Percentiles rank a stretch among this genome's conserved stretches.
phyloP scores from a whole-genome alignment of 2,113 vertebrate species.

The Emydocephalus ijimae region DNA sequence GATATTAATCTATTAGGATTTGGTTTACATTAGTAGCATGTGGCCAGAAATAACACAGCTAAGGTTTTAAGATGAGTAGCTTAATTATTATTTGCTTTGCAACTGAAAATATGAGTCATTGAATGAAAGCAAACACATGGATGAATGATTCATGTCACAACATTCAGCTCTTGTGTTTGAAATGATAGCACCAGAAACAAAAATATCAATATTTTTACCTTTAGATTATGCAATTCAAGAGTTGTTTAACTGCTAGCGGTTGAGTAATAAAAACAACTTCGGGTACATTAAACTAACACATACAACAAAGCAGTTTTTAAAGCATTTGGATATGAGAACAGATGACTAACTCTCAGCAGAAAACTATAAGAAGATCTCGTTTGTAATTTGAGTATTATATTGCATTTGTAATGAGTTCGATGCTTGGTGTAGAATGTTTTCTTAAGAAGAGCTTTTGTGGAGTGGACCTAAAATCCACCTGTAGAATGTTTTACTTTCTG shows the following conservation, averaged over 20 bases:
- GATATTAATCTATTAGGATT: background rate
- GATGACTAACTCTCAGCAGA: conserved; percentile 2
- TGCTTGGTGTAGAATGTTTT: background rate
- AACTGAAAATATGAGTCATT: conserved; percentile 16
- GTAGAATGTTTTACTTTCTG: background rate
- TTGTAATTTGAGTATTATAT: background rate
- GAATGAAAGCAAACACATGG: conserved; percentile 14
- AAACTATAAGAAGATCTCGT: background rate
- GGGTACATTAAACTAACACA: background rate
- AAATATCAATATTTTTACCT: conserved; percentile 5
- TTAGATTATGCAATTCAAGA: background rate
- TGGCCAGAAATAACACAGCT: background rate
- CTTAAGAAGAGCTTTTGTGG: background rate
- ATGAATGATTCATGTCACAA: conserved; percentile 27
- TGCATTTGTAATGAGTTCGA: background rate
- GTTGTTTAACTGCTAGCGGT: background rate
- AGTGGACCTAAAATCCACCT: background rate
- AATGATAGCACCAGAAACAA: conserved; percentile 13
- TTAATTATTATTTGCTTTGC: conserved; percentile 10
- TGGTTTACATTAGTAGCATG: background rate
- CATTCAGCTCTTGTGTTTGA: background rate
- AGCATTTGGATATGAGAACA: background rate
- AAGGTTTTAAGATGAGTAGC: background rate
- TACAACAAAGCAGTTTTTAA: background rate
- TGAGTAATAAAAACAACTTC: conserved; percentile 10